Evolutionary conservation across 2,113 vertebrate species (phyloP).

Genomic region (Saimiri boliviensis): DNA sequence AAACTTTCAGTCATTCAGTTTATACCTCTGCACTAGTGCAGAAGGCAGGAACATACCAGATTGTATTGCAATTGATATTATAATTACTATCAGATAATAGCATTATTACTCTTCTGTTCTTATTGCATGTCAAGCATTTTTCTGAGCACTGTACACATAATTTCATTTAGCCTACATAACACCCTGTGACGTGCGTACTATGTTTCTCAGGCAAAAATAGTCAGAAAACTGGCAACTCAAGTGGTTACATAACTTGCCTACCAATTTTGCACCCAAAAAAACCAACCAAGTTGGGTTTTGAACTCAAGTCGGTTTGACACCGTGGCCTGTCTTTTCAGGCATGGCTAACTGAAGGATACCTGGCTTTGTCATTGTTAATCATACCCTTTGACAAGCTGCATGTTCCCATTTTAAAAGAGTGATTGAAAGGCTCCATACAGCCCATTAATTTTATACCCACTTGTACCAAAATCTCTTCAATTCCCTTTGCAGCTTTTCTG

Average conservation of each 20-base stretch:
- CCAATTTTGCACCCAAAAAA: not conserved
- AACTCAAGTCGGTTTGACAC: slow-evolving; percentile 26
- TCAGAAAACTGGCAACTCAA: not conserved
- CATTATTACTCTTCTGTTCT: not conserved
- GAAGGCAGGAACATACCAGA: not conserved
- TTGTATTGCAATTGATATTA: not conserved
- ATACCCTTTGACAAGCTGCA: slow-evolving; percentile 57
- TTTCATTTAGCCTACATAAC: not conserved
- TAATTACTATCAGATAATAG: not conserved
- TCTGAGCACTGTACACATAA: not conserved
- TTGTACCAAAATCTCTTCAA: slow-evolving; percentile 69
- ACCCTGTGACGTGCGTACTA: not conserved
- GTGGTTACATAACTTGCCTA: not conserved
- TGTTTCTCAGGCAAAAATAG: not conserved
- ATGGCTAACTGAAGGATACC: slow-evolving; percentile 30
- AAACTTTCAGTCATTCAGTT: not conserved
- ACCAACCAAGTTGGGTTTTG: not conserved
- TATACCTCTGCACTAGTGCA: too few species aligned
- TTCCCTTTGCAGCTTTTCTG: slow-evolving; percentile 64
- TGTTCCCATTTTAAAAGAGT: slow-evolving; percentile 69
- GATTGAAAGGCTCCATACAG: slow-evolving; percentile 72
- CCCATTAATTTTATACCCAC: slow-evolving; percentile 75
- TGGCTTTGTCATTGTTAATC: slow-evolving; percentile 23
- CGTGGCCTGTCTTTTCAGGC: slow-evolving; percentile 20
- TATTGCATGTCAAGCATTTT: not conserved